Percentiles rank a stretch among this genome's conserved stretches.
Evolutionary conservation across 2,113 vertebrate genomes (phyloP).

Genomic region (Leptosomus discolor): DNA sequence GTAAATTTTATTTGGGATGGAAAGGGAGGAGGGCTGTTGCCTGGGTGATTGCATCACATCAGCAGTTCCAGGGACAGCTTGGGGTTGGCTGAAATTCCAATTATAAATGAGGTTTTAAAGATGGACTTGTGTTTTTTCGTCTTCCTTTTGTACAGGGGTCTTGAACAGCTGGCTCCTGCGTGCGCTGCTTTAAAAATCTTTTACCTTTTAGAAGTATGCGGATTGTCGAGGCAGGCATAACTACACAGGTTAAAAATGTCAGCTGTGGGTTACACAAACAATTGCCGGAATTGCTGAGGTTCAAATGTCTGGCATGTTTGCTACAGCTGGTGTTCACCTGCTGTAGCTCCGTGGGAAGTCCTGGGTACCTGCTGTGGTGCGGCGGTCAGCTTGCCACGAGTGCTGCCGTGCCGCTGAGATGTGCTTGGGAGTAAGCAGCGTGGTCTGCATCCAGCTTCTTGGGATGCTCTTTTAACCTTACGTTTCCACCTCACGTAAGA

Average conservation of each 20-base stretch:
- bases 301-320: background rate
- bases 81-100: background rate
- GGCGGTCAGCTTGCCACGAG: fast-evolving
- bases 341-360: background rate
- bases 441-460: background rate
- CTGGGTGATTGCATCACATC: background rate
- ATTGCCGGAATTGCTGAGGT: background rate
- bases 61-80: background rate
- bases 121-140: background rate
- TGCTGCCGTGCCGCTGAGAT: background rate
- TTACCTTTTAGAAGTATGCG: background rate
- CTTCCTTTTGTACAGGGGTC: background rate
- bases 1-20: background rate
- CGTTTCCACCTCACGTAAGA: background rate
- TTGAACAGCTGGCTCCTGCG: background rate
- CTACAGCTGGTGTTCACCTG: background rate
- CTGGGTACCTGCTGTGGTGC: background rate
- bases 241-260: background rate
- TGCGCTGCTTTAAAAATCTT: background rate
- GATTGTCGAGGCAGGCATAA: background rate
- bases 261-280: conserved; percentile 8
- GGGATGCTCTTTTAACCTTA: background rate
- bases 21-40: background rate
- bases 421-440: fast-evolving
- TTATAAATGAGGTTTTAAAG: background rate